A percentile compares a stretch with the other conserved stretches of the same genome.
phyloP scores from a whole-genome alignment of 2,888 invertebrate genomes.

The Acleris cristana region DNA sequence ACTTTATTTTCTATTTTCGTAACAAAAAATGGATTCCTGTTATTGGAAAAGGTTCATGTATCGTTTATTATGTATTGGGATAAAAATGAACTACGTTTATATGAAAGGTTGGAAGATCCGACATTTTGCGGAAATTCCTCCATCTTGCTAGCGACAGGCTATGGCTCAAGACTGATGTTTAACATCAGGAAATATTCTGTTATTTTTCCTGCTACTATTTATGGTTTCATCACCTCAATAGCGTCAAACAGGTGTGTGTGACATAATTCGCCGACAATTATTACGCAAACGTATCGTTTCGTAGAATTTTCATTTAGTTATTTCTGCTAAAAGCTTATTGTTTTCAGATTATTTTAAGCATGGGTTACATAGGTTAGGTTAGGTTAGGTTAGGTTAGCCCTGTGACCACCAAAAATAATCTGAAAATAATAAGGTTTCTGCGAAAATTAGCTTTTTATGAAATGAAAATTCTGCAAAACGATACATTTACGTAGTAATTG shows the following conservation, averaged over 20 bases:
- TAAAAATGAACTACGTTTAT: constrained; percentile 23
- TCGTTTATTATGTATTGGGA: constrained; percentile 23
- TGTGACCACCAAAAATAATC: no score
- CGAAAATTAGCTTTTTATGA: no score
- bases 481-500: no score
- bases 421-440: no score
- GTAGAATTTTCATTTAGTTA: no score
- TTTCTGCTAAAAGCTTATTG: no score
- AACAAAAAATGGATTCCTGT: constrained; percentile 3
- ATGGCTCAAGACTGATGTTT: constrained; percentile 9
- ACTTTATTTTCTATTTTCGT: background rate
- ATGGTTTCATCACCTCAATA: no score
- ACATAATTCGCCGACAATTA: no score
- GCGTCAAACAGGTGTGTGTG: background rate
- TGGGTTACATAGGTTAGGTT: no score
- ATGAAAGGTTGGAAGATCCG: constrained; percentile 18
- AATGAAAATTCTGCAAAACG: background rate
- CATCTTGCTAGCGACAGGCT: constrained; percentile 16
- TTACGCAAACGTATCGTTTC: no score
- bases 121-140: constrained; percentile 17
- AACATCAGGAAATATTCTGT: constrained; percentile 4
- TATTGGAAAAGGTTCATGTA: constrained; percentile 14
- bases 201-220: constrained; percentile 14
- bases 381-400: no score
- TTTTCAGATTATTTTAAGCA: no score